A percentile compares a stretch with the other conserved stretches of the same genome.
Conservation (phyloP, 2,113 vertebrate species). For the Leptobrachium ailaonicum region DNA sequence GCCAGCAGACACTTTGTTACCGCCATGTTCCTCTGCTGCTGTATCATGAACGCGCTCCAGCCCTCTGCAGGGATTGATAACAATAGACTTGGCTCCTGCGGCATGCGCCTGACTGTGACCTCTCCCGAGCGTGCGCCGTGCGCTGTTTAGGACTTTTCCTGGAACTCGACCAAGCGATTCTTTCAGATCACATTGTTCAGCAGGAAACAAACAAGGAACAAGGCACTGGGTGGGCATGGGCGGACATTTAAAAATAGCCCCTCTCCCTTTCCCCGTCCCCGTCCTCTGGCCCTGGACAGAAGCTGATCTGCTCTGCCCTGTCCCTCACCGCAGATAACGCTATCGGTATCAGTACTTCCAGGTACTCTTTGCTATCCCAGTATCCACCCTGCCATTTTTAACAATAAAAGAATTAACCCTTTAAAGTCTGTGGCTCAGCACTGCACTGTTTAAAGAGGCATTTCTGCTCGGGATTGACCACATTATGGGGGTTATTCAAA, state of each 20-base stretch:
- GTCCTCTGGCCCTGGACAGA: slow-evolving; percentile 24
- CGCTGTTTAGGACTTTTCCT: not conserved
- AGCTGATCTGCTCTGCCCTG: not conserved
- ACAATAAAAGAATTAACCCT: not conserved
- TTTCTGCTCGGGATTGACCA: too few relatives aligned
- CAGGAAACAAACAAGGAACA: slow-evolving; percentile 48
- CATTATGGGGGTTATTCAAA: too few relatives aligned
- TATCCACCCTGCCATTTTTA: not conserved
- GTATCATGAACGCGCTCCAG: not conserved
- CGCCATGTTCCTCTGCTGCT: not conserved
- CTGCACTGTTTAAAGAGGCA: slow-evolving; percentile 1
- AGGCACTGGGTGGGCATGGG: slow-evolving; percentile 43
- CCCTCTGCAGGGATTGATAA: not conserved
- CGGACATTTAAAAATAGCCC: slow-evolving; percentile 42
- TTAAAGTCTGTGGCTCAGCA: not conserved
- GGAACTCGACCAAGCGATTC: slow-evolving; percentile 39
- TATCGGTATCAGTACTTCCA: slow-evolving; percentile 24
- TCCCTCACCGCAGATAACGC: slow-evolving; percentile 30
- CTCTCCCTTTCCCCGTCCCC: slow-evolving; percentile 36
- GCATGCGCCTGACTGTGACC: not conserved
- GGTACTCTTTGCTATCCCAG: not conserved
- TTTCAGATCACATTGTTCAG: slow-evolving; percentile 40
- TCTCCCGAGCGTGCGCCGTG: slow-evolving; percentile 13
- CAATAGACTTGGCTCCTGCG: not conserved
- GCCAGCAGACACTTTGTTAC: not conserved